Base-by-base conservation (phyloP, 64 coral and sea anemone genomes). In the Pocillopora verrucosa region DNA sequence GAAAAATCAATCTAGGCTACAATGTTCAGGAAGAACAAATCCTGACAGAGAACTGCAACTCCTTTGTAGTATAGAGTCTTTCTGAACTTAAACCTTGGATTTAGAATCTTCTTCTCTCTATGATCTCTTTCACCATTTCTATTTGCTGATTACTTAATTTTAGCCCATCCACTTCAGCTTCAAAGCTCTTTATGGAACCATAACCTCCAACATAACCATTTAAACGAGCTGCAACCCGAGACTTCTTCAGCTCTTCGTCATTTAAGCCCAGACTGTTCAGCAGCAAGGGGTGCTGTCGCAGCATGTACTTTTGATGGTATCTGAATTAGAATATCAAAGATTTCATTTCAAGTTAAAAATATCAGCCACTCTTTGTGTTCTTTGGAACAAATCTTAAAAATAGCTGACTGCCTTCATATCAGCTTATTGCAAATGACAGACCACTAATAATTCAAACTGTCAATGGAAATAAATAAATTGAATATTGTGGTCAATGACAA, bases 271-370 rank as follows among this genome's bases (percentile, higher is more conserved):
- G 74, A 72, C 88, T 95, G 6, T 62, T 91, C 57, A 99, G 57
- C 69, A 99, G 36, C 16, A 69, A 65, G 57, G 88, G 75, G 6
- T 35, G 72, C 17, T 90, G 74, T 13, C 97, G 87, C 74, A 99
- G 79, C 74, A 95, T 58, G 79, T 99, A 99, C 60, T 99, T 99
- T 78, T 99, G 97, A 60, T 99, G 97, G 60, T 99, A 99, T 72
- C 97, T 99, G 60, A 34, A 76, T 65, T 26, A 17, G 9, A 77
- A 72, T 45, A 51, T 51, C 41, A 51, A 51, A 77, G 22, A 45
- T 36, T 34, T 10, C 24, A 13, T 60, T 60, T 14, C 25, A 76
- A 38, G 0, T 10, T 76, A 17, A 14, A 37, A 16, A 45, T 38
- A 77, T 15, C 25, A 51, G 3, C 41, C 7, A 7, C 41, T 51